A percentile compares a stretch with the other conserved stretches of the same genome.
Conservation (phyloP, 2,888 invertebrate species). For the Dermolepida albohirtum region DNA sequence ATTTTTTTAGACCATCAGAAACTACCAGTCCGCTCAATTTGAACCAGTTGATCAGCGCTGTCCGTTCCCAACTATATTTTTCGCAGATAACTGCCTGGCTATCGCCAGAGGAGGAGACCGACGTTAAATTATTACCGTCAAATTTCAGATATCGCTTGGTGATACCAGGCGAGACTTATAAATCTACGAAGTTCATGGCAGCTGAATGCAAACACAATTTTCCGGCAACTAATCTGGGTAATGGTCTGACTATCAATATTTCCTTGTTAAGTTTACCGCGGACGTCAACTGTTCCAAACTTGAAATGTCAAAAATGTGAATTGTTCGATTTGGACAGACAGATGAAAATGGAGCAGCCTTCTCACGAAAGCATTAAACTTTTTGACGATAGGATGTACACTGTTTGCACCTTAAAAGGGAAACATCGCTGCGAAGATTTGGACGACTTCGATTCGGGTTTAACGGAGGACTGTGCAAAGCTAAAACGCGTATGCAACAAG, state of each 20-base stretch:
- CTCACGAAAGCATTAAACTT: constrained; percentile 51
- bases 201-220: constrained; percentile 76
- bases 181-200: constrained; percentile 68
- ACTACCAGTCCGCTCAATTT: constrained; percentile 67
- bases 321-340: constrained; percentile 44
- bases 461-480: constrained; percentile 47
- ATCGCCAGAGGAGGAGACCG: constrained; percentile 64
- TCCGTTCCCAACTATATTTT: constrained; percentile 95
- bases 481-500: constrained; percentile 50
- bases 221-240: constrained; percentile 76
- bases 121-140: constrained; percentile 52
- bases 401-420: constrained; percentile 78
- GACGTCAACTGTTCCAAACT: constrained; percentile 61
- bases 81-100: constrained; percentile 97
- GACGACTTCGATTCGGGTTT: constrained; percentile 71
- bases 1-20: constrained; percentile 61
- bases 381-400: constrained; percentile 80
- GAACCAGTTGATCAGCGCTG: constrained; percentile 89
- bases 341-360: constrained; percentile 51
- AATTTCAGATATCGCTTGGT: constrained; percentile 77
- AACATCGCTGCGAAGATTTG: constrained; percentile 81
- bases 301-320: constrained; percentile 64
- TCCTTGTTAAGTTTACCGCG: constrained; percentile 79
- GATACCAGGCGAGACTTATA: constrained; percentile 74
- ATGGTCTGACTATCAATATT: constrained; percentile 72